Percentiles rank a stretch among this genome's conserved stretches.
Conservation (phyloP, 35 echinoderm and acorn worm species). For the Eucidaris tribuloides region DNA sequence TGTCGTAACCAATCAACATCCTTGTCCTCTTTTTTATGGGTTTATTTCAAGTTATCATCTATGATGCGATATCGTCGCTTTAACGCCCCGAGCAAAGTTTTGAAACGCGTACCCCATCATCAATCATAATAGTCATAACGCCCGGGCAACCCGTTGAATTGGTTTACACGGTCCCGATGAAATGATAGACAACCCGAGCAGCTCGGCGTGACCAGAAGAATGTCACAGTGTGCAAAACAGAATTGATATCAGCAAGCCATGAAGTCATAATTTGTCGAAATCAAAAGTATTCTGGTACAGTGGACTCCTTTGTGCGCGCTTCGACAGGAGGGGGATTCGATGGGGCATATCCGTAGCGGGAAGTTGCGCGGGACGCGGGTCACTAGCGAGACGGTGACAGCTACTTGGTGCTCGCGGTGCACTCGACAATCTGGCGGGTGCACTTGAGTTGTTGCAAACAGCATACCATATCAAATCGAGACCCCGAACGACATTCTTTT, state of each 20-base stretch:
- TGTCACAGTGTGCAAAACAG: slow-evolving; percentile 36
- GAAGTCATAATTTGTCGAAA: slow-evolving; percentile 36
- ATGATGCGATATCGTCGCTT: slow-evolving; percentile 10
- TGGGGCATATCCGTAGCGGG: background rate
- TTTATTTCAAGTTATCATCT: no score
- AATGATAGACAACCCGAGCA: slow-evolving; percentile 16
- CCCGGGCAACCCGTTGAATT: background rate
- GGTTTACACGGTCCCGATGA: slow-evolving; percentile 8
- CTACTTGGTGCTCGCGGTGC: background rate
- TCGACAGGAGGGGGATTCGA: slow-evolving; percentile 4
- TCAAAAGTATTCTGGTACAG: slow-evolving; percentile 6
- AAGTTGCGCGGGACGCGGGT: slow-evolving; percentile 12
- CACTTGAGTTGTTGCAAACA: slow-evolving; percentile 17
- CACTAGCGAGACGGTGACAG: background rate
- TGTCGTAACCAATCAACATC: slow-evolving; percentile 13
- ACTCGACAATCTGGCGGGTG: background rate
- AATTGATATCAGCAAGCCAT: slow-evolving; percentile 28
- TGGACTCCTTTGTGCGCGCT: slow-evolving; percentile 11
- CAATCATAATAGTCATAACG: slow-evolving; percentile 5
- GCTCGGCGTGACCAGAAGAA: slow-evolving; percentile 19
- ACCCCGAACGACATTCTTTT: background rate
- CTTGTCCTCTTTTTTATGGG: background rate
- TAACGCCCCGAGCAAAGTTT: slow-evolving; percentile 10
- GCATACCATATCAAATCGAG: slow-evolving; percentile 22
- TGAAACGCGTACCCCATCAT: background rate